Evolutionary conservation across 2,113 vertebrate species (phyloP).

Genomic region (Anhinga rufa): DNA sequence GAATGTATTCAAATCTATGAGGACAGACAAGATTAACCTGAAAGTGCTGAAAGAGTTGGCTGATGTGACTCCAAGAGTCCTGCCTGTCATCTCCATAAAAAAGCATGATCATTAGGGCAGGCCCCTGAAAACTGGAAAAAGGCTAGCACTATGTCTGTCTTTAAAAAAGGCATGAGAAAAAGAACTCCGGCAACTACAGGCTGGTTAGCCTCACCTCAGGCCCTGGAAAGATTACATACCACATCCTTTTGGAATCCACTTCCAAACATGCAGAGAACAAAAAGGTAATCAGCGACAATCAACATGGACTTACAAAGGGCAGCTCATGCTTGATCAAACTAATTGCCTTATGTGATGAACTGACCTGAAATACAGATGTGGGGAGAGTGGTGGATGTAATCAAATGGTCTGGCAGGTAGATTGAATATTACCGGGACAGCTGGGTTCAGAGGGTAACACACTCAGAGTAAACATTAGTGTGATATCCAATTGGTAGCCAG

Average conservation of each 20-base stretch:
- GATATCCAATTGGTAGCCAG: not conserved
- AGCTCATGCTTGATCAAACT: not conserved
- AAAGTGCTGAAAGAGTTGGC: not conserved
- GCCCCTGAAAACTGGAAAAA: not conserved
- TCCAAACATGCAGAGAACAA: not conserved
- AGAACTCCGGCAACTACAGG: not conserved
- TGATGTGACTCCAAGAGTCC: not conserved
- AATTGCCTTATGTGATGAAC: not conserved
- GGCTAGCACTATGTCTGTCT: not conserved
- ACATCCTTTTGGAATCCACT: not conserved
- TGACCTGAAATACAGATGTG: not conserved
- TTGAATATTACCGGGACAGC: not conserved
- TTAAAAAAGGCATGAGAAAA: not conserved
- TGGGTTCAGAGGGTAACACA: not conserved
- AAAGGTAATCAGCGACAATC: not conserved
- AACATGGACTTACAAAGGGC: not conserved
- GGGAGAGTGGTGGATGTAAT: not conserved
- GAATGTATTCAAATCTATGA: not conserved
- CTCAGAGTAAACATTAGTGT: not conserved
- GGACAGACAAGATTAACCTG: not conserved
- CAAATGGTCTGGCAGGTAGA: not conserved
- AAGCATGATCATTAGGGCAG: not conserved
- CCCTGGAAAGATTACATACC: not conserved
- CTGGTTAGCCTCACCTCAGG: not conserved
- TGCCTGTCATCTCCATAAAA: not conserved